Evolutionary conservation across 30 jellyfish, hydroid and myxozoan species (phyloP).

Genomic region (Hydra vulgaris): DNA sequence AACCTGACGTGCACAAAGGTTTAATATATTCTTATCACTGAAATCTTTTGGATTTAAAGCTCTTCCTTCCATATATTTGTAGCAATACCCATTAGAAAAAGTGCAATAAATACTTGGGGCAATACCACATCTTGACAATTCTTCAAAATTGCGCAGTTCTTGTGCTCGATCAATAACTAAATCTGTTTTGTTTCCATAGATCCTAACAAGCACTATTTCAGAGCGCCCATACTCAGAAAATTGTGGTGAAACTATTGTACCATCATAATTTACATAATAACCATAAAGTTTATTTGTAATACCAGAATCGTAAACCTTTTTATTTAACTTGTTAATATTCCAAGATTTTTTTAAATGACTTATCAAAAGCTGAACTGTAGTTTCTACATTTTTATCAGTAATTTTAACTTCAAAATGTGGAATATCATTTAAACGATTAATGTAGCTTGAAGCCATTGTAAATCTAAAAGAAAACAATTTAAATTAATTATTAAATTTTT

Average conservation of each 20-base stretch:
- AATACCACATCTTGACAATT: constrained; percentile 35
- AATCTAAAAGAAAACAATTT: background rate
- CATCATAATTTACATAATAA: constrained; percentile 27
- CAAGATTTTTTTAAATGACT: constrained; percentile 71
- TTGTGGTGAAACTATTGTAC: constrained; percentile 12
- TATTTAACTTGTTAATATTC: constrained; percentile 50
- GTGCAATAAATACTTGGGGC: constrained; percentile 78
- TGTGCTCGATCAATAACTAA: constrained; percentile 78
- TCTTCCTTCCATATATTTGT: constrained; percentile 61
- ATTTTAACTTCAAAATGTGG: constrained; percentile 72
- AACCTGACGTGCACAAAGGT: constrained; percentile 31
- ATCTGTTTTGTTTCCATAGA: constrained; percentile 89
- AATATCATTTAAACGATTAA: constrained; percentile 36
- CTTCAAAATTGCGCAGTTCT: constrained; percentile 73
- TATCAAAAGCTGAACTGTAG: constrained; percentile 47
- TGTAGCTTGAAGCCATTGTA: background rate
- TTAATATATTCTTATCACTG: constrained; percentile 17
- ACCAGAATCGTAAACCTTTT: constrained; percentile 72
- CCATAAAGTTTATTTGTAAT: constrained; percentile 77
- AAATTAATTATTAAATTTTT: too few relatives aligned
- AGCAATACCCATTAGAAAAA: constrained; percentile 75
- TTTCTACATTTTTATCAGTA: constrained; percentile 58
- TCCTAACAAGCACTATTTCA: constrained; percentile 69
- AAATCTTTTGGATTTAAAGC: constrained; percentile 51
- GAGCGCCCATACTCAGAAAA: constrained; percentile 44